Percentiles rank a stretch among this genome's conserved stretches.
These are phyloP conservation scores for Cyclina sinensis DNA, from an alignment of 1,140 invertebrate species.

Conservation along the genomic window DNA sequence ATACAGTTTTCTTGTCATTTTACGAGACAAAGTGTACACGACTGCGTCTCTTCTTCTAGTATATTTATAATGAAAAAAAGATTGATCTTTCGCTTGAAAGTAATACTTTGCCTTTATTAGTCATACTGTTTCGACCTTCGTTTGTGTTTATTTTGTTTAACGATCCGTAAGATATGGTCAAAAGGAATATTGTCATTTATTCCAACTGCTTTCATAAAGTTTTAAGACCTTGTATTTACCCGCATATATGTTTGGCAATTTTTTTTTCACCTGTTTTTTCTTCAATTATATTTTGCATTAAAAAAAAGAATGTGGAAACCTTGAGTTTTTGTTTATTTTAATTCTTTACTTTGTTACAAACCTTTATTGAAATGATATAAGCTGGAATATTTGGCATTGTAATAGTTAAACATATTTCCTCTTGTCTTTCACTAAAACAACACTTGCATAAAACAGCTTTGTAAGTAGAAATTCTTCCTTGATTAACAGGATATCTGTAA, in stretches of 20 bases:
- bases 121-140: neutral
- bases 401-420: too few relatives aligned
- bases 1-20: neutral
- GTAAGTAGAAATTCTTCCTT: too few relatives aligned
- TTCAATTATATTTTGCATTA: neutral
- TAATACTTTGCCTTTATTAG: neutral
- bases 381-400: too few relatives aligned
- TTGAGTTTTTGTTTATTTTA: too few relatives aligned
- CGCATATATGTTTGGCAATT: conserved; percentile 3
- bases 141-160: conserved; percentile 9
- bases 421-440: too few relatives aligned
- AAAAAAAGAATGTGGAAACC: too few relatives aligned
- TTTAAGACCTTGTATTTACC: conserved; percentile 36
- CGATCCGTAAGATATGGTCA: conserved; percentile 15
- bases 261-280: too few relatives aligned
- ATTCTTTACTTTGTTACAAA: too few relatives aligned
- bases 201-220: conserved; percentile 29
- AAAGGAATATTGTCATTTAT: conserved; percentile 16
- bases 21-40: neutral
- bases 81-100: neutral
- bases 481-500: too few relatives aligned
- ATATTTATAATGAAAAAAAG: neutral
- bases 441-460: too few relatives aligned
- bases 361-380: too few relatives aligned
- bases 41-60: too few relatives aligned